A percentile compares a stretch with the other conserved stretches of the same genome.
phyloP scores from a whole-genome alignment of 2,113 vertebrate species.

The Sorex araneus region DNA sequence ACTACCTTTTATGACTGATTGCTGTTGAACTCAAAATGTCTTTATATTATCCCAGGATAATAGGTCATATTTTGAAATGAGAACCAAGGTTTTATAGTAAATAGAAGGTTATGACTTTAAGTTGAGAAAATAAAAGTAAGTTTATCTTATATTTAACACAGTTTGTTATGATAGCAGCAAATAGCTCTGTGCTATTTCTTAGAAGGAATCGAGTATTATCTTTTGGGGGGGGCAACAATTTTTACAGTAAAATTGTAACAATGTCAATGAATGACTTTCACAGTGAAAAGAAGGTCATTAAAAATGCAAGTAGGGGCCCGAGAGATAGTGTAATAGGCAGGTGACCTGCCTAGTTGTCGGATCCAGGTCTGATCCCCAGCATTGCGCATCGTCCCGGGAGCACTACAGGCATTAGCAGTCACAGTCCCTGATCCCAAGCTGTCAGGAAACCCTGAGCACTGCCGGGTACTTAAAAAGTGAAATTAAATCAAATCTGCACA shows the following conservation, averaged over 20 bases:
- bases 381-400: no score
- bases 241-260: slow-evolving; percentile 62
- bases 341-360: no score
- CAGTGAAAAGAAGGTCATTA: slow-evolving; percentile 43
- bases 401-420: no score
- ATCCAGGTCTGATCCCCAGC: no score
- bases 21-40: slow-evolving; percentile 46
- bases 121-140: slow-evolving; percentile 57
- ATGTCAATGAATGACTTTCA: slow-evolving; percentile 48
- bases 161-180: slow-evolving; percentile 61
- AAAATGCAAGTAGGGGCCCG: not conserved
- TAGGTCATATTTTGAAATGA: slow-evolving; percentile 54
- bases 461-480: no score
- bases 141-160: slow-evolving; percentile 60
- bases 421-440: no score
- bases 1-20: slow-evolving; percentile 55
- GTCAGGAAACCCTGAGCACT: no score
- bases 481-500: not conserved
- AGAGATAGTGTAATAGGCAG: no score
- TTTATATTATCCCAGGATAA: slow-evolving; percentile 38
- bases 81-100: slow-evolving; percentile 54
- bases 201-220: slow-evolving; percentile 43
- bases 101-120: slow-evolving; percentile 50
- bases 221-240: not conserved
- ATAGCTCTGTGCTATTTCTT: slow-evolving; percentile 44